Evolutionary conservation across 2,888 invertebrate genomes (phyloP).

Genomic region (Athrips mouffetella): DNA sequence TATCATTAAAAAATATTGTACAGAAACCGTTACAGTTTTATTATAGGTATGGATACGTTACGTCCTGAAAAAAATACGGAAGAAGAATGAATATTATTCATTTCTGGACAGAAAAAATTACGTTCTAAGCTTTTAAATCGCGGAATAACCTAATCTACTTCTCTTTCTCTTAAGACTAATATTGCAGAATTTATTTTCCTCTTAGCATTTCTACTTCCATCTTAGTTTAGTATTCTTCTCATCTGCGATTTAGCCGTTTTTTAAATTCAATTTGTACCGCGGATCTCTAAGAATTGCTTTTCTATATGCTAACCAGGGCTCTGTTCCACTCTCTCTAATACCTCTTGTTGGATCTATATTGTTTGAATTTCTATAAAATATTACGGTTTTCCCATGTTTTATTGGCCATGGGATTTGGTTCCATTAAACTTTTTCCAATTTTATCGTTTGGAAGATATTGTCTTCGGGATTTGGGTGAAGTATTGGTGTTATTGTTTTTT

Average conservation of each 20-base stretch:
- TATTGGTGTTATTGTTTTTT: slow-evolving; percentile 38
- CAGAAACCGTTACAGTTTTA: no score
- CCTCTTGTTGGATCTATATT: slow-evolving; percentile 37
- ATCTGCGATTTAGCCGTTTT: neutral
- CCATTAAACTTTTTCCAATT: slow-evolving; percentile 72
- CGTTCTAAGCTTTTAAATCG: neutral
- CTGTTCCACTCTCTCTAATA: slow-evolving; percentile 12
- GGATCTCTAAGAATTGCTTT: slow-evolving; percentile 45
- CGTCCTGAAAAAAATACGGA: no score
- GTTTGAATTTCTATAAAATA: slow-evolving; percentile 63
- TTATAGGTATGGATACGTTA: no score
- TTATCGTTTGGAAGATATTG: slow-evolving; percentile 74
- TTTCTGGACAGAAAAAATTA: no score
- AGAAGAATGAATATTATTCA: no score
- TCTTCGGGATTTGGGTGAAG: slow-evolving; percentile 34
- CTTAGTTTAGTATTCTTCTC: slow-evolving; percentile 1
- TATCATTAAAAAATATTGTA: no score
- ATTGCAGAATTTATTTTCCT: no score
- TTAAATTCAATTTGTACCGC: slow-evolving; percentile 6
- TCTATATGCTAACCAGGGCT: slow-evolving; percentile 61
- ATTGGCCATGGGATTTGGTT: slow-evolving; percentile 63
- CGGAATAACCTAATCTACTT: neutral
- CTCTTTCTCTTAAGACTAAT: neutral
- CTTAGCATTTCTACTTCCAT: neutral
- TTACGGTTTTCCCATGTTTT: slow-evolving; percentile 68